Evolutionary conservation across 2,113 vertebrate genomes (phyloP).

Genomic region (Sisor rabdophorus): DNA sequence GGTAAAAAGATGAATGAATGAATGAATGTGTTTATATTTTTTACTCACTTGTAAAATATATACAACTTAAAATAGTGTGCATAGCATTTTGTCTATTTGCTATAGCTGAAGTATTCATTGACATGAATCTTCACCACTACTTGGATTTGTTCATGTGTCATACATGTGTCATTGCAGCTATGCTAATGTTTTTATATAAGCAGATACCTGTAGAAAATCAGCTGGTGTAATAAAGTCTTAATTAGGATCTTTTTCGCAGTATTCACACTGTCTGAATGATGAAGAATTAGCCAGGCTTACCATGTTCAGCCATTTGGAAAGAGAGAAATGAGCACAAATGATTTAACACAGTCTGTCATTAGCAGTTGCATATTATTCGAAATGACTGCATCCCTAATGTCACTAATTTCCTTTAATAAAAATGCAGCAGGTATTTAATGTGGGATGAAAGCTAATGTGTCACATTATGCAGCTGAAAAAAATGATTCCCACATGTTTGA

Average conservation of each 20-base stretch:
- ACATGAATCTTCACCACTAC: too few species aligned
- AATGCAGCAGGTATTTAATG: constrained; percentile 71
- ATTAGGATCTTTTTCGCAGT: constrained; percentile 55
- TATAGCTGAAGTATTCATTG: too few species aligned
- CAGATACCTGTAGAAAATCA: constrained; percentile 59
- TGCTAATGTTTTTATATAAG: constrained; percentile 56
- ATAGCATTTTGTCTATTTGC: too few species aligned
- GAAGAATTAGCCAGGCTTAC: constrained; percentile 43
- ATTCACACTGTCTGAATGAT: constrained; percentile 50
- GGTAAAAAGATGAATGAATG: too few species aligned
- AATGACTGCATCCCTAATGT: constrained; percentile 64
- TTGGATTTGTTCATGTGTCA: constrained; percentile 14
- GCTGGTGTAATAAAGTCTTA: constrained; percentile 61
- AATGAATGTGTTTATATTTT: too few species aligned
- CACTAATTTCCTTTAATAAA: constrained; percentile 59
- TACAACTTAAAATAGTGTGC: too few species aligned
- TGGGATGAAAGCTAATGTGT: constrained; percentile 61
- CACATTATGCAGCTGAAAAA: constrained; percentile 48
- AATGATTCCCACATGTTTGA: constrained; percentile 65
- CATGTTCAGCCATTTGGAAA: constrained; percentile 61
- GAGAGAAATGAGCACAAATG: constrained; percentile 72
- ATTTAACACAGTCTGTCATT: constrained; percentile 68
- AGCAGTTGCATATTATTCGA: constrained; percentile 66
- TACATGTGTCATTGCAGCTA: constrained; percentile 16
- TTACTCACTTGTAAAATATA: too few species aligned